Conservation (phyloP, 1,140 invertebrate genomes). For the Sycobia sp. region DNA sequence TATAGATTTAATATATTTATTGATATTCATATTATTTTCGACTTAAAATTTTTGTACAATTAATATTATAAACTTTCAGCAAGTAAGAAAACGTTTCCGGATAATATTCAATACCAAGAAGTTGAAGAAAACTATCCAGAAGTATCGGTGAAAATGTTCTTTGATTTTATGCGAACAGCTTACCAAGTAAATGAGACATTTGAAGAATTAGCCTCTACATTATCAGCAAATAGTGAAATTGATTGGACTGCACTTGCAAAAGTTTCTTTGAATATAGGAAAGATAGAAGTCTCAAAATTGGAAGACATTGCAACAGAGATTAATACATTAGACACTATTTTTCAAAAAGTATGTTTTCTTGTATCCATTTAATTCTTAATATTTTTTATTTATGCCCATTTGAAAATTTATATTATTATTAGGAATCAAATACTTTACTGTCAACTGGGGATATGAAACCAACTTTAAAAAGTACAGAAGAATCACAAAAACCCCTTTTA, state of each 20-base stretch:
- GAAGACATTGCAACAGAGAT: slow-evolving; percentile 30
- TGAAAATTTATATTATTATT: slow-evolving; percentile 4
- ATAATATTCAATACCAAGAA: not conserved
- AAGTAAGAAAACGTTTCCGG: slow-evolving; percentile 1
- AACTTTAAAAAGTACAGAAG: not conserved
- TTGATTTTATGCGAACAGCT: slow-evolving; percentile 74
- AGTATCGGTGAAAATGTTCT: slow-evolving; percentile 72
- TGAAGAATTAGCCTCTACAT: slow-evolving; percentile 64
- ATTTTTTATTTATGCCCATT: not conserved
- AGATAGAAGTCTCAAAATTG: slow-evolving; percentile 6
- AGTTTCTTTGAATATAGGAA: slow-evolving; percentile 50
- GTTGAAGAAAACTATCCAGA: slow-evolving; percentile 51
- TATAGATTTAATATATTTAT: slow-evolving; percentile 1
- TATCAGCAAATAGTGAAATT: slow-evolving; percentile 63
- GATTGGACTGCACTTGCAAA: slow-evolving; percentile 68
- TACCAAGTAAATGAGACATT: slow-evolving; percentile 71
- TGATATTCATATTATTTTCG: not conserved
- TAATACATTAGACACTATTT: slow-evolving; percentile 28
- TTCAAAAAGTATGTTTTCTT: not conserved
- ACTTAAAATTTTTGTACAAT: not conserved
- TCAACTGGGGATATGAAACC: not conserved
- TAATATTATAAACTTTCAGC: slow-evolving; percentile 1
- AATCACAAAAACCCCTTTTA: not conserved
- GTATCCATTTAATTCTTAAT: not conserved
- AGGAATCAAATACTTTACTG: slow-evolving; percentile 9